These are phyloP conservation scores for Subanguina moxae DNA, from an alignment of 1,140 invertebrate species.

Conservation along the genomic window DNA sequence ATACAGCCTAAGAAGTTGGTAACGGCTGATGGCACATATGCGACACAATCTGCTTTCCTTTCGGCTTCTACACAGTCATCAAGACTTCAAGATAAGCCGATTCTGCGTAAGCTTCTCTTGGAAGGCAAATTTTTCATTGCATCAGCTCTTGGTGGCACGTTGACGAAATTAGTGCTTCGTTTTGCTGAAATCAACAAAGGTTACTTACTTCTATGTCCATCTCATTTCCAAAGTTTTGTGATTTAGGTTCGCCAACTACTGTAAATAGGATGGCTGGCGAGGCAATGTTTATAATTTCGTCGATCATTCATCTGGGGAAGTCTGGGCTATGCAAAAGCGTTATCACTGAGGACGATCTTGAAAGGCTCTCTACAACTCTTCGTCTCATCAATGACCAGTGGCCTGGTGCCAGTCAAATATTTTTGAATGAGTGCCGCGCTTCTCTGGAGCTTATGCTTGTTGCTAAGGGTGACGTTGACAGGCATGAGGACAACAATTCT, in stretches of 20 bases:
- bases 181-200: constrained; percentile 64
- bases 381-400: constrained; percentile 71
- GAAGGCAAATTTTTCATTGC: constrained; percentile 94
- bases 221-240: constrained; percentile 33
- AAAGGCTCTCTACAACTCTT: constrained; percentile 61
- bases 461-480: constrained; percentile 75
- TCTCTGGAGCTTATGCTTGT: constrained; percentile 80
- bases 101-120: constrained; percentile 79
- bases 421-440: constrained; percentile 72
- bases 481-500: constrained; percentile 60
- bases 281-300: constrained; percentile 80
- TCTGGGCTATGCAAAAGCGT: constrained; percentile 66
- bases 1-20: constrained; percentile 65
- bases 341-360: constrained; percentile 90
- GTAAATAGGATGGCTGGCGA: constrained; percentile 69
- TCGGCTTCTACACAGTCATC: constrained; percentile 61
- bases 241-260: constrained; percentile 24
- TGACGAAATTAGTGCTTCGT: constrained; percentile 81
- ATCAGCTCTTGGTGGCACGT: constrained; percentile 79
- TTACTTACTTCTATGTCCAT: constrained; percentile 45
- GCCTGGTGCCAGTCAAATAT: constrained; percentile 71
- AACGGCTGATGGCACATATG: constrained; percentile 98
- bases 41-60: constrained; percentile 92
- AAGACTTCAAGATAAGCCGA: constrained; percentile 63
- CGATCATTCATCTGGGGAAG: constrained; percentile 78